Percentiles rank a stretch among this genome's conserved stretches.
Evolutionary conservation across 2,797 vertebrate genomes (phyloP).

Genomic region (Gouania willdenowi): DNA sequence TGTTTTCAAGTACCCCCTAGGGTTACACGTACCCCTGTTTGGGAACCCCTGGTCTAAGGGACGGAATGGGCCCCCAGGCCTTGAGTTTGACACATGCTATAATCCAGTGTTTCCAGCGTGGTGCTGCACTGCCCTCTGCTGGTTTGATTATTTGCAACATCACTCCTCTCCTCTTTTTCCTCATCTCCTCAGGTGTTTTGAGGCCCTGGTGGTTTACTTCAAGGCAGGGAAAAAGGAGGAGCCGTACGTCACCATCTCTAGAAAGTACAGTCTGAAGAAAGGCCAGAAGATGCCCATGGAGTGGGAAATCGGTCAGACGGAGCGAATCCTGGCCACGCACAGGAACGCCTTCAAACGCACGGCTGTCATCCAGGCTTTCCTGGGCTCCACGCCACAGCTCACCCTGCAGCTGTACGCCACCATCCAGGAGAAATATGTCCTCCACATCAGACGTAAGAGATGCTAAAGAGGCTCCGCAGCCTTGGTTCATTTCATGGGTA

Average conservation of each 20-base stretch:
- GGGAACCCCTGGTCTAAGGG: too few species aligned
- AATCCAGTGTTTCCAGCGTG: too few species aligned
- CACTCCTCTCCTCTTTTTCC: neutral
- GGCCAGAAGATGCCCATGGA: constrained; percentile 78
- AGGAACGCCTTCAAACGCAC: constrained; percentile 94
- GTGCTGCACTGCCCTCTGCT: constrained; percentile 38
- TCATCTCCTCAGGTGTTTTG: constrained; percentile 72
- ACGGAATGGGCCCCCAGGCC: too few species aligned
- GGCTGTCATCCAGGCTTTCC: constrained; percentile 93
- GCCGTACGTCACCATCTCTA: constrained; percentile 91
- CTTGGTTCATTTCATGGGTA: too few species aligned
- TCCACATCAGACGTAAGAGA: constrained; percentile 76
- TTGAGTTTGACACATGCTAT: too few species aligned
- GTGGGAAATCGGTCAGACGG: constrained; percentile 88
- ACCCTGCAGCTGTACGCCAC: constrained; percentile 93
- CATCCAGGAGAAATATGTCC: constrained; percentile 83
- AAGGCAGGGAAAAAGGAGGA: constrained; percentile 83
- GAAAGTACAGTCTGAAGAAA: constrained; percentile 84
- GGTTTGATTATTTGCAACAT: constrained; percentile 1
- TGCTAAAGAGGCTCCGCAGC: too few species aligned
- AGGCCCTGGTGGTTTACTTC: constrained; percentile 81
- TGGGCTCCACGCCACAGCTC: constrained; percentile 94
- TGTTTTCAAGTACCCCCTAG: too few species aligned
- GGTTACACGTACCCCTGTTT: too few species aligned
- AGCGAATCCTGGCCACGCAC: constrained; percentile 84